Evolutionary conservation across 2,888 invertebrate species (phyloP).

Genomic region (Emmelina monodactyla): DNA sequence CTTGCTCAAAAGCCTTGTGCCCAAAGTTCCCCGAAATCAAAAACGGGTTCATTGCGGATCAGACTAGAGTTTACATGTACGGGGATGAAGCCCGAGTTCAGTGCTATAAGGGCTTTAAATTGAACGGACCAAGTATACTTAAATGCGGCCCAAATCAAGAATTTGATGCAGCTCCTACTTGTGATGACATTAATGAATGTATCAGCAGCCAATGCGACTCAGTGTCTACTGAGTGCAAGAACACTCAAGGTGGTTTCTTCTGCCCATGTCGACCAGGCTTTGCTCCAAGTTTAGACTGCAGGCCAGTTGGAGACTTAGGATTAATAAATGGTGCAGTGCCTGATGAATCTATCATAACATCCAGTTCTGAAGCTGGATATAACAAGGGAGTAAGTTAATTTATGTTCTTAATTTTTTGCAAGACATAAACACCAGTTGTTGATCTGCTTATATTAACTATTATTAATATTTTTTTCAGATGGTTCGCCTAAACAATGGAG

Average conservation of each 20-base stretch:
- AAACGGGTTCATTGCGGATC: constrained; percentile 87
- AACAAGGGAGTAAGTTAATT: constrained; percentile 72
- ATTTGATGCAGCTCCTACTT: constrained; percentile 85
- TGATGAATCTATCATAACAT: constrained; percentile 87
- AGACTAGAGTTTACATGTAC: constrained; percentile 77
- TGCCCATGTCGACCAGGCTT: constrained; percentile 89
- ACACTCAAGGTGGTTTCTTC: constrained; percentile 86
- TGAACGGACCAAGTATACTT: constrained; percentile 83
- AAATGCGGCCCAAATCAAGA: constrained; percentile 85
- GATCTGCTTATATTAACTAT: too few relatives aligned
- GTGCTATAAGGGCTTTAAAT: constrained; percentile 88
- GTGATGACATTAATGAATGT: constrained; percentile 94
- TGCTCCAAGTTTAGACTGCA: constrained; percentile 84
- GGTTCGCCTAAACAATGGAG: constrained; percentile 81
- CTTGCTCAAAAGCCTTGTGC: constrained; percentile 80
- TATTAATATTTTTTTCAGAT: constrained; percentile 63
- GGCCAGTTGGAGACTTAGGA: constrained; percentile 90
- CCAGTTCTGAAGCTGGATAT: constrained; percentile 83
- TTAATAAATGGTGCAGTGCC: constrained; percentile 88
- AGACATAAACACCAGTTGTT: too few relatives aligned
- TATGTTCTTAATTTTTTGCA: too few relatives aligned
- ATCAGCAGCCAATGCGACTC: constrained; percentile 87
- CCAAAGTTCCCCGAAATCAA: constrained; percentile 80
- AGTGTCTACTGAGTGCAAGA: constrained; percentile 89
- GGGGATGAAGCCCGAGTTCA: constrained; percentile 93